Evolutionary conservation across 2,888 invertebrate species (phyloP).

Genomic region (Trichogramma dendrolimi): DNA sequence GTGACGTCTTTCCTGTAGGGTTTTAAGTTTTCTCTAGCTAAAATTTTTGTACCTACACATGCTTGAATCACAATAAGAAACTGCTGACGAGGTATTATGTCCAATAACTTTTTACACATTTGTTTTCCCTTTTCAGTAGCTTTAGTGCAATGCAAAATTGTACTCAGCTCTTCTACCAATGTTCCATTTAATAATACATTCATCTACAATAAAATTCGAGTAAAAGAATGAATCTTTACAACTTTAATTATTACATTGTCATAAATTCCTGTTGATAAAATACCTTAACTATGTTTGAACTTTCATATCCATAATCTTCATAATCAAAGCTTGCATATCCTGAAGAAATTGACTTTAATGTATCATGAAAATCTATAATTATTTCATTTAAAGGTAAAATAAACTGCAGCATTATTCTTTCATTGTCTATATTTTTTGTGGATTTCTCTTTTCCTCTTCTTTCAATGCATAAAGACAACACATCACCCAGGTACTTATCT

Average conservation of each 20-base stretch:
- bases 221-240: neutral
- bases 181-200: conserved; percentile 74
- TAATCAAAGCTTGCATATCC: conserved; percentile 96
- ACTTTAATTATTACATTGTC: neutral
- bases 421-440: conserved; percentile 74
- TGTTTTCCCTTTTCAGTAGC: conserved; percentile 63
- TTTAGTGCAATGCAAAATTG: conserved; percentile 72
- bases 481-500: conserved; percentile 66
- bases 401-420: conserved; percentile 76
- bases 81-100: conserved; percentile 81
- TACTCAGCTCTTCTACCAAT: conserved; percentile 77
- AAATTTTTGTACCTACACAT: conserved; percentile 69
- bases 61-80: conserved; percentile 81
- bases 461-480: conserved; percentile 71
- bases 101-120: conserved; percentile 71
- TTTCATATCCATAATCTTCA: conserved; percentile 79
- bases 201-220: conserved; percentile 57
- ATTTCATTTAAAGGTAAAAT: conserved; percentile 88
- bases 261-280: conserved; percentile 36
- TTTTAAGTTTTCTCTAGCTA: conserved; percentile 81
- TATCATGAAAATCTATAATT: conserved; percentile 91
- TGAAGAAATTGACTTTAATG: conserved; percentile 81
- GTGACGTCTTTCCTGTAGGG: conserved; percentile 89
- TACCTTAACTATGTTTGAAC: conserved; percentile 75
- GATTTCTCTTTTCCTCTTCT: conserved; percentile 69